These are phyloP conservation scores for Eumerus sabulonum DNA, from an alignment of 2,888 invertebrate genomes.

Conservation along the genomic window DNA sequence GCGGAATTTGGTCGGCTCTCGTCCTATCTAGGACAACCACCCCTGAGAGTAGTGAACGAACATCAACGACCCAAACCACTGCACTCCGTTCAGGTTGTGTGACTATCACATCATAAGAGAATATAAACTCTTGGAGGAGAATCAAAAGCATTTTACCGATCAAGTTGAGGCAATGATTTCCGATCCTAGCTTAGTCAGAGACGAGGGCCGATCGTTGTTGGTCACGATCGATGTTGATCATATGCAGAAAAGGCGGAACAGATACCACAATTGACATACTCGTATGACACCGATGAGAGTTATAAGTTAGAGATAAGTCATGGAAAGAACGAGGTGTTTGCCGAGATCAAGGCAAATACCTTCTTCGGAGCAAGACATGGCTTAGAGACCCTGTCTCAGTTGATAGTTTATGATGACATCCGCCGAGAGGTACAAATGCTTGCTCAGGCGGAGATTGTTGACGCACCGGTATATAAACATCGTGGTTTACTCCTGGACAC, in stretches of 20 bases:
- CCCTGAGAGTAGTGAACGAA: too few relatives aligned
- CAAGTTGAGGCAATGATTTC: slow-evolving; percentile 75
- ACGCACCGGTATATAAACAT: slow-evolving; percentile 92
- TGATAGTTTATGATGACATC: slow-evolving; percentile 78
- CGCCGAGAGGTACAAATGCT: slow-evolving; percentile 81
- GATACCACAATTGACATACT: slow-evolving; percentile 76
- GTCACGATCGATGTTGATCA: slow-evolving; percentile 77
- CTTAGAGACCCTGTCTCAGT: slow-evolving; percentile 81
- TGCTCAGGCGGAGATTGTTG: slow-evolving; percentile 83
- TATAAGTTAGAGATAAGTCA: slow-evolving; percentile 77
- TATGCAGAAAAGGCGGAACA: slow-evolving; percentile 50
- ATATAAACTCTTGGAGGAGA: slow-evolving; percentile 74
- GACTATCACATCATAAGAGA: too few relatives aligned
- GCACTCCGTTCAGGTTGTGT: too few relatives aligned
- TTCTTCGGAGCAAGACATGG: slow-evolving; percentile 84
- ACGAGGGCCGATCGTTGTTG: slow-evolving; percentile 79
- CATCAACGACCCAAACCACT: too few relatives aligned
- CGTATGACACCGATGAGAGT: slow-evolving; percentile 81
- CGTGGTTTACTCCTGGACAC: slow-evolving; percentile 95
- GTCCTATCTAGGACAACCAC: too few relatives aligned
- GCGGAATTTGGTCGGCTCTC: too few relatives aligned
- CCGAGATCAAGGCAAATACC: slow-evolving; percentile 80
- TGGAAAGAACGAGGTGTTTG: slow-evolving; percentile 78
- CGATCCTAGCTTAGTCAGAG: slow-evolving; percentile 71
- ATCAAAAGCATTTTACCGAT: slow-evolving; percentile 77